A percentile compares a stretch with the other conserved stretches of the same genome.
Evolutionary conservation across 2,797 vertebrate species (phyloP).

Genomic region (Ceyx erithaca): DNA sequence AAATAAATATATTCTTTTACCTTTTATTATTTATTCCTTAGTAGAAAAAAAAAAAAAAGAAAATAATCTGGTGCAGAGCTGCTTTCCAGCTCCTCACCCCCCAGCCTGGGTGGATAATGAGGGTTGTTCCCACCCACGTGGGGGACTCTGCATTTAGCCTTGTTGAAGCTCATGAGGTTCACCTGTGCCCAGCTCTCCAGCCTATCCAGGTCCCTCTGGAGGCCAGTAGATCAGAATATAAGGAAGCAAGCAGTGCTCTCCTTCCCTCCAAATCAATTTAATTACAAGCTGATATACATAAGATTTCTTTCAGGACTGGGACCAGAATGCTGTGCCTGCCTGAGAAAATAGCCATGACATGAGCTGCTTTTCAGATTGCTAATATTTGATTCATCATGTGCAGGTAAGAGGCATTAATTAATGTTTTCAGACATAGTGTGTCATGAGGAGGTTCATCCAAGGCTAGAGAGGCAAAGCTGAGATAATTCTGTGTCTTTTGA

Average conservation of each 20-base stretch:
- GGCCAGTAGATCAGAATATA: background rate
- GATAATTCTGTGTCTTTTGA: background rate
- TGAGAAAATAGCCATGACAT: background rate
- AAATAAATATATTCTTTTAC: background rate
- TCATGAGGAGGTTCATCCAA: background rate
- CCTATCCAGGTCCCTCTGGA: no score
- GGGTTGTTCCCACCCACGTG: no score
- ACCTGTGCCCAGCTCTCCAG: no score
- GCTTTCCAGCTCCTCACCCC: no score
- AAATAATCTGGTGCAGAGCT: background rate
- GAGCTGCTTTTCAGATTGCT: background rate
- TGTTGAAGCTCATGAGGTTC: no score
- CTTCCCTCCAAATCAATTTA: background rate
- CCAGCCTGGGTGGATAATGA: no score
- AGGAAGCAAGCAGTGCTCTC: background rate
- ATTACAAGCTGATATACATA: background rate
- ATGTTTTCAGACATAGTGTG: background rate
- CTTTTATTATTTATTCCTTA: background rate
- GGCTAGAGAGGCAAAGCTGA: background rate
- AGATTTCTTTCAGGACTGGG: background rate
- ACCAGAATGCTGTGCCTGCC: background rate
- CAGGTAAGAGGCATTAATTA: background rate
- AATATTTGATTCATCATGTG: background rate
- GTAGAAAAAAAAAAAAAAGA: background rate
- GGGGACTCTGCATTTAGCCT: no score